These are phyloP conservation scores for Saguinus midas DNA, from an alignment of 2,113 vertebrate genomes.

Conservation along the genomic window DNA sequence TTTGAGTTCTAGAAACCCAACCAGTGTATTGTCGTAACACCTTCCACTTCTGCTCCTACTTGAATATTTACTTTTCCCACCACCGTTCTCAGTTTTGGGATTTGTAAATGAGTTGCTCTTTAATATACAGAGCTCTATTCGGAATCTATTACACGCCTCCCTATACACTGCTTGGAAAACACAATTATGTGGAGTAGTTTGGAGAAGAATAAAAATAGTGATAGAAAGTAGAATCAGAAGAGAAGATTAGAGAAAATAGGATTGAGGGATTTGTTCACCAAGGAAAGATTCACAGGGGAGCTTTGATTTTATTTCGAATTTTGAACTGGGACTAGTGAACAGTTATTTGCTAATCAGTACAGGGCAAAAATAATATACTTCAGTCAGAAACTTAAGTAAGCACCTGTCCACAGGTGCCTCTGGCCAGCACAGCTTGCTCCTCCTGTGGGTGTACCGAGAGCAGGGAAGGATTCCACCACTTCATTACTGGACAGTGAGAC, in stretches of 20 bases:
- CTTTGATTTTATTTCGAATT: not conserved
- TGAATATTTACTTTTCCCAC: not conserved
- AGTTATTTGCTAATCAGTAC: not conserved
- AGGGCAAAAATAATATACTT: not conserved
- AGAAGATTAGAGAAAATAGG: not conserved
- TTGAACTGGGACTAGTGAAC: not conserved
- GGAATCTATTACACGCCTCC: not conserved
- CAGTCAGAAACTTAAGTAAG: not conserved
- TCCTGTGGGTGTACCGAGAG: not conserved
- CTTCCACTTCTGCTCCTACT: not conserved
- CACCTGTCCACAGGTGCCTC: not conserved
- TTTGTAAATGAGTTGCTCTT: not conserved
- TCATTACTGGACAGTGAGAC: not conserved
- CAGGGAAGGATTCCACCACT: not conserved
- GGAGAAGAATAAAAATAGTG: not conserved
- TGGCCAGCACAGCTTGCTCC: not conserved
- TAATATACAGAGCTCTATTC: not conserved
- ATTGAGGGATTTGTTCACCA: not conserved
- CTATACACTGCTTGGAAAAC: not conserved
- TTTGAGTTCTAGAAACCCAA: not conserved
- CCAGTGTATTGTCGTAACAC: not conserved
- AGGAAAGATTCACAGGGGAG: not conserved
- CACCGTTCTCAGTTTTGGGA: not conserved
- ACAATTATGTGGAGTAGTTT: not conserved
- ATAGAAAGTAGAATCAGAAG: slow-evolving; percentile 1